These are phyloP conservation scores for Parnassius glacialis DNA, from an alignment of 2,888 invertebrate species.

Conservation along the genomic window DNA sequence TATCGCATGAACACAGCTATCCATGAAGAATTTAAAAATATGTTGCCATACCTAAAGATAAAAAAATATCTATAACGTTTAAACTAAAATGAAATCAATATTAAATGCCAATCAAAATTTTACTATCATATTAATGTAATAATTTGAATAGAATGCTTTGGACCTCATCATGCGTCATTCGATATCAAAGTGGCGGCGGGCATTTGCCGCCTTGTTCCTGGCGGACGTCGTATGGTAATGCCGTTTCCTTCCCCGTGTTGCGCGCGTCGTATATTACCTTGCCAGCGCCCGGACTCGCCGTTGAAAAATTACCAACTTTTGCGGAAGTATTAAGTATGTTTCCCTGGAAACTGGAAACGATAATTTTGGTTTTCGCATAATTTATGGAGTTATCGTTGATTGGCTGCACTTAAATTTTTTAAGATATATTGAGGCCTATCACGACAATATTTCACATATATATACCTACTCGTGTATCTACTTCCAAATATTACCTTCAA, in stretches of 20 bases:
- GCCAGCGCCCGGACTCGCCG: conserved; percentile 58
- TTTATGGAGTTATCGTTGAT: neutral
- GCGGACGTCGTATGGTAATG: conserved; percentile 76
- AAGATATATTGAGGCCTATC: too few relatives aligned
- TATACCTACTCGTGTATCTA: too few relatives aligned
- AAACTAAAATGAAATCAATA: too few relatives aligned
- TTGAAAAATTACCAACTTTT: conserved; percentile 74
- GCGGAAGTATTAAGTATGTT: conserved; percentile 49
- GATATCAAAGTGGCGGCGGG: conserved; percentile 30
- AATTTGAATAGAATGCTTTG: conserved; percentile 27
- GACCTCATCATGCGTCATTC: conserved; percentile 34
- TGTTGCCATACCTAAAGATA: too few relatives aligned
- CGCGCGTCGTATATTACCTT: conserved; percentile 66
- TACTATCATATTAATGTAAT: conserved; percentile 4
- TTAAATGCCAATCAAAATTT: neutral
- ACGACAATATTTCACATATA: too few relatives aligned
- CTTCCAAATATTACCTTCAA: too few relatives aligned
- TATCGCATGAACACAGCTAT: too few relatives aligned
- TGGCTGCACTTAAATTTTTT: too few relatives aligned
- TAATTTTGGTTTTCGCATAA: conserved; percentile 23
- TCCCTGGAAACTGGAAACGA: conserved; percentile 42
- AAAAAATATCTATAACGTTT: too few relatives aligned
- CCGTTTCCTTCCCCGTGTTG: conserved; percentile 64
- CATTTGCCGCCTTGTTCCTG: conserved; percentile 55
- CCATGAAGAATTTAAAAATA: too few relatives aligned